Base-by-base conservation (phyloP, 2,888 invertebrate genomes). In the Willowsia nigromaculata region DNA sequence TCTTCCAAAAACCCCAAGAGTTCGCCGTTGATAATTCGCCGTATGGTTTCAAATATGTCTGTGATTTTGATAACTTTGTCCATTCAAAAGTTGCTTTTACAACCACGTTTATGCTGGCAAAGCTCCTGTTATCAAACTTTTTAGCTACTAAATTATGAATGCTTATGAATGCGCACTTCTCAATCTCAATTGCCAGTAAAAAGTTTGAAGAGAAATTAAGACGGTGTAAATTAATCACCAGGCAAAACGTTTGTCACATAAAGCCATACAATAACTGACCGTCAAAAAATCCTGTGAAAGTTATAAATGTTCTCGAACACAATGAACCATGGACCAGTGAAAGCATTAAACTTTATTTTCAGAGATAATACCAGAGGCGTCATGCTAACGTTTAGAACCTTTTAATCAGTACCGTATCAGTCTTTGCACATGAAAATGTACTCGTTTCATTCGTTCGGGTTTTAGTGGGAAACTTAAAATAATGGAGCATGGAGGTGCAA, bases 401-500 rank as follows among this genome's bases (percentile, higher is more conserved):
- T 65, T 4, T 65, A 22, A 65, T 65, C 33, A n/a, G 18, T 5
- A 65, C 37, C 56, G 56, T 37, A 33, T 65, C 33, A n/a, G 7
- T 65, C 37, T 25, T 74, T 25, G 27, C 74, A 47, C 74, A 47
- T 4, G 47, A 74, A 27, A 74, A 74, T 68, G 4, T n/a, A 62
- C 59, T 85, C 76, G 43, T 76, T 62, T 76, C 78, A 76, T 78
- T 85, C 62, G 47, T 85, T 80, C 65, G 27, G 11, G 15, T 56
- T 47, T 33, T 56, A 68, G 62, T 47, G 47, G 76, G 47, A 85
- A 85, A 76, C 59, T 13, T 40, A 37, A 43, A 85, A 80, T 80
- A 65, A 80, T 27, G 30, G 86, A 78, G 80, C 68, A 84, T 87
- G 87, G 47, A 90, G 87, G 92, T 92, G 92, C 88, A 91, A 92